Conservation (phyloP, 2,113 vertebrate genomes). For the Archocentrus centrarchus region DNA sequence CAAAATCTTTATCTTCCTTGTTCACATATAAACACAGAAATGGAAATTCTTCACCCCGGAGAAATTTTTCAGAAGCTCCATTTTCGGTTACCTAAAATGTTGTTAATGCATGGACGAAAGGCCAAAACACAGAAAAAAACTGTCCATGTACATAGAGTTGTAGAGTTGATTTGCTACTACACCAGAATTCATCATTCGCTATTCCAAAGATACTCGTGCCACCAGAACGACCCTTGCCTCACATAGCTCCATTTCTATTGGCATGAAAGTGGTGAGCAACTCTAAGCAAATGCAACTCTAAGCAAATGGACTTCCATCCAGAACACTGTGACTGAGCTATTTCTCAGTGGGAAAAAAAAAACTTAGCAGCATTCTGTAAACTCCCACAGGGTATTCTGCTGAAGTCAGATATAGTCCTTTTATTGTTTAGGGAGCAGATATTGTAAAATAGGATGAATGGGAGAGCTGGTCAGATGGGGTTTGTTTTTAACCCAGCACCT, state of each 20-base stretch:
- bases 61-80: too few relatives aligned
- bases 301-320: neutral
- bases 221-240: neutral
- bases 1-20: neutral
- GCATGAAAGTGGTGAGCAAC: neutral
- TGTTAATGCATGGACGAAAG: neutral
- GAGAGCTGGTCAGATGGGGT: neutral
- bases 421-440: conserved; percentile 4
- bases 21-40: too few relatives aligned
- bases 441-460: neutral
- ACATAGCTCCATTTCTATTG: conserved; percentile 2
- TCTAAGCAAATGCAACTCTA: neutral
- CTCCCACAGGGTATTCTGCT: neutral
- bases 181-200: neutral
- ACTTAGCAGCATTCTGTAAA: neutral
- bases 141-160: neutral
- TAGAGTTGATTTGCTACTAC: neutral
- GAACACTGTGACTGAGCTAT: neutral
- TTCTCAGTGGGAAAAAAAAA: neutral
- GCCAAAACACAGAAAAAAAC: neutral
- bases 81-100: neutral
- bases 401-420: conserved; percentile 2
- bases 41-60: too few relatives aligned
- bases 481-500: conserved; percentile 10
- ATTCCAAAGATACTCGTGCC: neutral